These are phyloP conservation scores for Leptogaster cylindrica DNA, from an alignment of 2,888 invertebrate species.

Conservation along the genomic window DNA sequence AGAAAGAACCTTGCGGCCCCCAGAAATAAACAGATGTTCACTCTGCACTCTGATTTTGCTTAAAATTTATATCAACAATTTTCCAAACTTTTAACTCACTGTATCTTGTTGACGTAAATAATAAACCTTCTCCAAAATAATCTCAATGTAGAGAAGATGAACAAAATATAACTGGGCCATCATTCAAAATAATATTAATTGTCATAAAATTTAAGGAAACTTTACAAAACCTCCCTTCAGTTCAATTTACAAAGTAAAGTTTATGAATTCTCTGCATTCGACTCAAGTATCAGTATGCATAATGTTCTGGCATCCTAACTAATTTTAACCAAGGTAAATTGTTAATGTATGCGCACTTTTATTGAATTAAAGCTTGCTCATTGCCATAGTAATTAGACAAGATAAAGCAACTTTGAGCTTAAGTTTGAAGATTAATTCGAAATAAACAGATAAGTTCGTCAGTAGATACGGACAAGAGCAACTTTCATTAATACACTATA, in stretches of 20 bases:
- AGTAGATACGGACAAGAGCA: background rate
- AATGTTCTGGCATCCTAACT: background rate
- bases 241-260: conserved; percentile 34
- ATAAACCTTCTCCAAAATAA: conserved; percentile 22
- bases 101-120: conserved; percentile 13
- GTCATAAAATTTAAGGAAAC: conserved; percentile 32
- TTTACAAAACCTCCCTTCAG: conserved; percentile 18
- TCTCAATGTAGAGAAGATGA: background rate
- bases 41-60: too few species aligned
- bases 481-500: too few species aligned
- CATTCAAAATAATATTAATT: conserved; percentile 34
- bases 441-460: conserved; percentile 13
- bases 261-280: conserved; percentile 17
- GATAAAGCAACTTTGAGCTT: conserved; percentile 16
- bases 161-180: conserved; percentile 12
- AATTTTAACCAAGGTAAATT: background rate
- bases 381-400: conserved; percentile 33
- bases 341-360: conserved; percentile 37
- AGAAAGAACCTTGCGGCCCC: too few species aligned
- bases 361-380: conserved; percentile 33
- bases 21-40: too few species aligned
- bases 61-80: too few species aligned
- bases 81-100: too few species aligned
- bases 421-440: conserved; percentile 35
- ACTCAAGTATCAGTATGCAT: background rate